Evolutionary conservation across 2,113 vertebrate species (phyloP).

Genomic region (Raja brachyura): DNA sequence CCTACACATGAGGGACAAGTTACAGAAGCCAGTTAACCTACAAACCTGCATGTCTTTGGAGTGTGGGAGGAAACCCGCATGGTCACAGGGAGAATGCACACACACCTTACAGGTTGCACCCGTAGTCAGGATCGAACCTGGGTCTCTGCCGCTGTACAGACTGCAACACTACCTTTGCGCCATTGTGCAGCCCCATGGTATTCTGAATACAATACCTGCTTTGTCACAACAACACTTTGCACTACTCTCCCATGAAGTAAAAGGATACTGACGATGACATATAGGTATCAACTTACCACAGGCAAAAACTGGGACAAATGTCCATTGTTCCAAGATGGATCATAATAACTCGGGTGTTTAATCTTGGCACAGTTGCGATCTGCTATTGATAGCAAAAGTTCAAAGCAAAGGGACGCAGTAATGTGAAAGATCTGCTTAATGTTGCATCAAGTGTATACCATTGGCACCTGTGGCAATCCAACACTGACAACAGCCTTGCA

Average conservation of each 20-base stretch:
- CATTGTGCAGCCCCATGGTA: no score
- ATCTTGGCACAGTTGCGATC: background rate
- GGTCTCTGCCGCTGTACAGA: no score
- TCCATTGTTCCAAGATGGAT: background rate
- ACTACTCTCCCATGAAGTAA: background rate
- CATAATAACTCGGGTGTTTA: background rate
- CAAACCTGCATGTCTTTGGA: no score
- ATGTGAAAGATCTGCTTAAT: background rate
- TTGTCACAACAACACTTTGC: background rate
- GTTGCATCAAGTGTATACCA: background rate
- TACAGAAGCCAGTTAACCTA: no score
- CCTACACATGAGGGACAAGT: no score
- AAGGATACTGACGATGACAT: background rate
- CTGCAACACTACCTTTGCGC: no score
- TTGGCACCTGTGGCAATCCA: background rate
- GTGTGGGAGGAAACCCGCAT: no score
- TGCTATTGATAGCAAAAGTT: background rate
- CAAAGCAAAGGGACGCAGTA: background rate
- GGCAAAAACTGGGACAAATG: background rate
- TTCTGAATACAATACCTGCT: background rate
- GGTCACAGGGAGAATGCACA: no score
- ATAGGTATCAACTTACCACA: background rate
- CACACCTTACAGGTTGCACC: no score
- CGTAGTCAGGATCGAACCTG: no score
- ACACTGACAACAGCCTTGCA: background rate